These are phyloP conservation scores for Geotrupes spiniger DNA, from an alignment of 2,888 invertebrate species.

Conservation along the genomic window DNA sequence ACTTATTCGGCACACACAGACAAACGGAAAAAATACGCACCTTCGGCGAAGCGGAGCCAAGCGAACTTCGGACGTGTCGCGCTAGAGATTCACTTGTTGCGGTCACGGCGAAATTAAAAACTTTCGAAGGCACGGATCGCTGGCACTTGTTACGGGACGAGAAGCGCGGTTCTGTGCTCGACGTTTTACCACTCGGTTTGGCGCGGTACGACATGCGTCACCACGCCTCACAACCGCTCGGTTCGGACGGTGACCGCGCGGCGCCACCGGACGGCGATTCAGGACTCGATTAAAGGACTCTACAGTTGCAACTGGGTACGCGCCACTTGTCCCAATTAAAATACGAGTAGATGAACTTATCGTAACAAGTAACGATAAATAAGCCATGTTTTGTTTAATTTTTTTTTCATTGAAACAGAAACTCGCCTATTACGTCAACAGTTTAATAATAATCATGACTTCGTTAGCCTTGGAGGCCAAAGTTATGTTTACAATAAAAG, in stretches of 20 bases:
- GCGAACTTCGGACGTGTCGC: not conserved
- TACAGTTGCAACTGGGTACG: not conserved
- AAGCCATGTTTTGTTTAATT: too few species aligned
- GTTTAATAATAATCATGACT: too few species aligned
- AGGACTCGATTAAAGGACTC: not conserved
- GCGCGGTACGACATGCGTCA: slow-evolving; percentile 27
- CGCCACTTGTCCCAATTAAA: too few species aligned
- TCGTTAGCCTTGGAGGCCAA: too few species aligned
- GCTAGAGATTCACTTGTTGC: slow-evolving; percentile 6
- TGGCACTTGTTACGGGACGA: slow-evolving; percentile 10
- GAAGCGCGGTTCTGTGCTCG: not conserved
- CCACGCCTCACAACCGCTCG: slow-evolving; percentile 27
- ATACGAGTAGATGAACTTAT: too few species aligned
- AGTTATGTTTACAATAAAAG: too few species aligned
- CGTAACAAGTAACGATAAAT: too few species aligned
- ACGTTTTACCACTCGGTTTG: slow-evolving; percentile 27
- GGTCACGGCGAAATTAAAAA: too few species aligned
- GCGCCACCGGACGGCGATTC: slow-evolving; percentile 14
- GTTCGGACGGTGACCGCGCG: slow-evolving; percentile 20
- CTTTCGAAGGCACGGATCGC: not conserved
- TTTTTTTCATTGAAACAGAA: too few species aligned
- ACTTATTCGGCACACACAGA: slow-evolving; percentile 7
- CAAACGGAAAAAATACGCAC: slow-evolving; percentile 5
- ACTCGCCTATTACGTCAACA: too few species aligned
- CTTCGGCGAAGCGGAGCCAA: too few species aligned